A percentile compares a stretch with the other conserved stretches of the same genome.
These are phyloP conservation scores for Diabrotica undecimpunctata DNA, from an alignment of 1,140 invertebrate species.

Conservation along the genomic window DNA sequence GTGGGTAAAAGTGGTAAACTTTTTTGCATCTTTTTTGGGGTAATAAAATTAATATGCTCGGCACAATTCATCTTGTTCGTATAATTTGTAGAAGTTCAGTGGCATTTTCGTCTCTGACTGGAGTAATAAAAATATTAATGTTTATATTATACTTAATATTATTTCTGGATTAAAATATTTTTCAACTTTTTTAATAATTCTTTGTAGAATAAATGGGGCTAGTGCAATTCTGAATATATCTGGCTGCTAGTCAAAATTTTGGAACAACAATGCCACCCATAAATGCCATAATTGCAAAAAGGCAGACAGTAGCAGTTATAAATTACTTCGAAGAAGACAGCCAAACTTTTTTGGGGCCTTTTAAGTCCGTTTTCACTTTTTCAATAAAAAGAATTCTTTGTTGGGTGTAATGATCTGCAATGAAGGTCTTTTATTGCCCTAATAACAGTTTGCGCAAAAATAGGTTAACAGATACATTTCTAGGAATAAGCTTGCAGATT, in stretches of 20 bases:
- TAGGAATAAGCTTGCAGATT: constrained; percentile 11
- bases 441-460: constrained; percentile 17
- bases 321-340: constrained; percentile 11
- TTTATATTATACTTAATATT: too few relatives aligned
- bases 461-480: constrained; percentile 10
- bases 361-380: constrained; percentile 20
- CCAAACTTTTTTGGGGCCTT: constrained; percentile 15
- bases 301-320: constrained; percentile 19
- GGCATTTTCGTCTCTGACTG: too few relatives aligned
- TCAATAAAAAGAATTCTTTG: constrained; percentile 23
- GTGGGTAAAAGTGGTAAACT: too few relatives aligned
- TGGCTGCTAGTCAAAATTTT: constrained; percentile 1
- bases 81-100: too few relatives aligned
- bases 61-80: too few relatives aligned
- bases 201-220: too few relatives aligned
- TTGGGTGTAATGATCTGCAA: constrained; percentile 17
- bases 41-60: too few relatives aligned
- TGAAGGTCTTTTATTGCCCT: constrained; percentile 22
- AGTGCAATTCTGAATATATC: too few relatives aligned
- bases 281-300: constrained; percentile 23
- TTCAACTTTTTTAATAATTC: too few relatives aligned
- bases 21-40: too few relatives aligned
- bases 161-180: too few relatives aligned
- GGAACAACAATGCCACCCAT: constrained; percentile 18
- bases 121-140: too few relatives aligned